Evolutionary conservation across 2,888 invertebrate genomes (phyloP).

Genomic region (Caprella mutica): DNA sequence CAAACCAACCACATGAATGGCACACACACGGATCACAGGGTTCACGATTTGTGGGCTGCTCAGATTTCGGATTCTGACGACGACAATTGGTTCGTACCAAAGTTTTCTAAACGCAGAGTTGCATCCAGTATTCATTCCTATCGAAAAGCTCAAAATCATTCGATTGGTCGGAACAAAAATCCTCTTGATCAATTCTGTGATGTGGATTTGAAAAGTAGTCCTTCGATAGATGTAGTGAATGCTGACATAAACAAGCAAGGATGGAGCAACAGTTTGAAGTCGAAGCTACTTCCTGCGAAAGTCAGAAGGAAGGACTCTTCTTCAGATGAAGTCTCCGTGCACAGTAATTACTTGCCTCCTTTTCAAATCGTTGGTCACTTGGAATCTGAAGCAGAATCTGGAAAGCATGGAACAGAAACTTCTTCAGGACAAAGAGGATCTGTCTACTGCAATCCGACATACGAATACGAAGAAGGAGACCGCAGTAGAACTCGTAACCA

Average conservation of each 20-base stretch:
- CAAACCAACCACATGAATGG: too few relatives aligned
- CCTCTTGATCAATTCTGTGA: background rate
- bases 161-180: background rate
- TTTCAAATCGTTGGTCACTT: slow-evolving; percentile 5
- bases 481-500: background rate
- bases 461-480: background rate
- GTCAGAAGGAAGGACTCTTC: background rate
- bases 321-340: too few relatives aligned
- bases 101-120: slow-evolving; percentile 1
- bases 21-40: too few relatives aligned
- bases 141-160: background rate
- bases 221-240: background rate
- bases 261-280: background rate
- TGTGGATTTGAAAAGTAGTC: background rate
- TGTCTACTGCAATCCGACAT: background rate
- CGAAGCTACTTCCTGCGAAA: background rate
- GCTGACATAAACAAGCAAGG: background rate
- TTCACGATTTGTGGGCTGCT: slow-evolving; percentile 7
- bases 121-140: background rate
- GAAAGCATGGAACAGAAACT: background rate
- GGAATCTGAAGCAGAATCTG: background rate
- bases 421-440: background rate
- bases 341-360: background rate
- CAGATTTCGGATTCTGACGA: slow-evolving; percentile 6
- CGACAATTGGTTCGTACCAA: slow-evolving; percentile 7